Base-by-base conservation (phyloP, 1,140 invertebrate genomes). In the Plectrocnemia conspersa region DNA sequence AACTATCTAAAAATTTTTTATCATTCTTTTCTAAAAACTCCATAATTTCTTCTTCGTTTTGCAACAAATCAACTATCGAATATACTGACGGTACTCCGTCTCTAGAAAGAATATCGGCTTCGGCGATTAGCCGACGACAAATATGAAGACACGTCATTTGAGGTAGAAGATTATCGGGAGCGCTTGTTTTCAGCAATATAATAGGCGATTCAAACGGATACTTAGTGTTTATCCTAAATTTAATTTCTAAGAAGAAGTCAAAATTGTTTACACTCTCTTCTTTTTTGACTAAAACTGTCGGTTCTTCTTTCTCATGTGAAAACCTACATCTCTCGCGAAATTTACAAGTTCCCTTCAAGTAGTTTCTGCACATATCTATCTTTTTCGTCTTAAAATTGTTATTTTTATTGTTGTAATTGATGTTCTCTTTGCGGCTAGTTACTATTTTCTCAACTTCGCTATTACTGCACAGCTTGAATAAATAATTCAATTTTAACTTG, bases 171-270 rank as follows among this genome's bases (percentile, higher is more conserved):
- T 71, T 69, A 16, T 62, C 68, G 41, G 68, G 69, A 21, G 69
- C 73, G 44, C 70, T 71, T 29, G 81, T 76, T 76, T 83, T 82
- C 63, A 87, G 67, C 68, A 82, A 82, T 64, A 88, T 69, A 62
- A 80, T 76, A 5, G 85, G 84, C 1, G 82, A 72, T 72, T 88
- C 80, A 65, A 79, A 83, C 1, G 86, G 86, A 69, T 88, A 89
- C 59, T 78, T 76, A 45, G 77, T 80, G 67, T 81, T 77, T 56
- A 79, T 71, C 4, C 82, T 78, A 74, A 89, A 88, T 63, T 85
- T 75, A 64, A 89, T 78, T 78, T 88, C 86, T 64, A 89, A 72
- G 69, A 82, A 85, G 41, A 68, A 70, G 7, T 63, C 52, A 52
- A 38, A 36, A 15, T 50, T 46, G 54, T 67, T 66, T 18, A 45